Evolutionary conservation across 2,113 vertebrate species (phyloP).

Genomic region (Heterocephalus glaber): DNA sequence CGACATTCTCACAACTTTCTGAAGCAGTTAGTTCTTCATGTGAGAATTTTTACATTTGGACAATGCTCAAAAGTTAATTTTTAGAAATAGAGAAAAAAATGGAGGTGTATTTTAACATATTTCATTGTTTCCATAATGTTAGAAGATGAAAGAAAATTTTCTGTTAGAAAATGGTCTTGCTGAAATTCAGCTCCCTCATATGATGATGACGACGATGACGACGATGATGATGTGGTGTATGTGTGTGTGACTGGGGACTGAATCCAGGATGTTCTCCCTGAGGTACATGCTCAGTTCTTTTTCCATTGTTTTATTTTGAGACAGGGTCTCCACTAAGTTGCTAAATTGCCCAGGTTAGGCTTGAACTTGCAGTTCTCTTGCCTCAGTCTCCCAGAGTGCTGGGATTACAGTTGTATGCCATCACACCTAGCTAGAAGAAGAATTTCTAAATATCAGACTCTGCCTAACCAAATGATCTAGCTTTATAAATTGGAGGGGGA

Average conservation of each 20-base stretch:
- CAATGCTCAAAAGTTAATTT: slow-evolving; percentile 62
- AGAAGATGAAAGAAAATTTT: slow-evolving; percentile 45
- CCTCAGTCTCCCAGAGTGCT: not conserved
- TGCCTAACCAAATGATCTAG: not conserved
- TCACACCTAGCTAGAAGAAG: not conserved
- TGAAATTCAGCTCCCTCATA: slow-evolving; percentile 45
- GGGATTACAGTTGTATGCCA: not conserved
- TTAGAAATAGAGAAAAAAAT: slow-evolving; percentile 59
- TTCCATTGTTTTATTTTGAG: not conserved
- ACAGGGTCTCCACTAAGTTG: not conserved
- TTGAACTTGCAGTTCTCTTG: not conserved
- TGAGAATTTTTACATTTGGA: slow-evolving; percentile 63
- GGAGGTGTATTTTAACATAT: slow-evolving; percentile 37
- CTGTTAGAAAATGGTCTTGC: slow-evolving; percentile 42
- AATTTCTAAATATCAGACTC: slow-evolving; percentile 64
- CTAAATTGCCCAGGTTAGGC: not conserved
- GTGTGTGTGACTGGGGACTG: not conserved
- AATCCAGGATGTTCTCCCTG: not conserved
- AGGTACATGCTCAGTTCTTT: not conserved
- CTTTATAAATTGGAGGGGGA: not conserved
- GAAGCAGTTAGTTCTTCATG: slow-evolving; percentile 49
- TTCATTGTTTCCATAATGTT: slow-evolving; percentile 53
- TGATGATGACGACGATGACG: not conserved
- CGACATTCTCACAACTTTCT: slow-evolving; percentile 56
- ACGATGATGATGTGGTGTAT: not conserved